phyloP scores from a whole-genome alignment of 2,113 vertebrate species.

The Myxocyprinus asiaticus region DNA sequence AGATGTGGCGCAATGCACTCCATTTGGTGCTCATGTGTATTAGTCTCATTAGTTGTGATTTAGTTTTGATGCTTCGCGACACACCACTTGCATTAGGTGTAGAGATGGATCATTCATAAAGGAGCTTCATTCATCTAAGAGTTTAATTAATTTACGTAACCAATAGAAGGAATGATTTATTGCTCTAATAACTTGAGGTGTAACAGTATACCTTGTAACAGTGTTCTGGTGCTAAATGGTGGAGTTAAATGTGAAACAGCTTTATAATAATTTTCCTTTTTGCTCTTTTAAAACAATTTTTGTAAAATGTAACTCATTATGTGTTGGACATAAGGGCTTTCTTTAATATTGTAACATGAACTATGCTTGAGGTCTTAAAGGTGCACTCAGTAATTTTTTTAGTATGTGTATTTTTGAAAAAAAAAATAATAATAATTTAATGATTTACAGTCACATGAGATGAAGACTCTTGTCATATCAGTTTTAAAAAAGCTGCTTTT shows the following conservation, averaged over 20 bases:
- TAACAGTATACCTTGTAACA: background rate
- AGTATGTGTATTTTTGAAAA: no score
- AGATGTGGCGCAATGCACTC: no score
- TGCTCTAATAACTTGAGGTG: background rate
- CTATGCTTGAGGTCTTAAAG: background rate
- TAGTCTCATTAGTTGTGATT: no score
- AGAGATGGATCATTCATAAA: no score
- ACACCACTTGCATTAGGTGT: background rate
- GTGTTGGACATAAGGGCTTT: conserved; percentile 37
- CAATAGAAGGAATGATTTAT: background rate
- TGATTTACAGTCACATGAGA: no score
- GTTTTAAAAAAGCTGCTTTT: no score
- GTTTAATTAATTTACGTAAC: background rate
- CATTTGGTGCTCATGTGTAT: no score
- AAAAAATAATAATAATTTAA: no score
- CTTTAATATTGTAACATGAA: conserved; percentile 13
- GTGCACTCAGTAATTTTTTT: no score
- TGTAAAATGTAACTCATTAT: background rate
- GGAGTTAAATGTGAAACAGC: background rate
- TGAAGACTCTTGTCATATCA: no score
- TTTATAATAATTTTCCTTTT: background rate
- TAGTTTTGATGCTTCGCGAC: no score
- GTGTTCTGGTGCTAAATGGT: conserved; percentile 25
- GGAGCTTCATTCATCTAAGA: background rate
- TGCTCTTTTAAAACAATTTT: background rate